phyloP scores from a whole-genome alignment of 2,797 vertebrate genomes.

The Clarias platycephalus region DNA sequence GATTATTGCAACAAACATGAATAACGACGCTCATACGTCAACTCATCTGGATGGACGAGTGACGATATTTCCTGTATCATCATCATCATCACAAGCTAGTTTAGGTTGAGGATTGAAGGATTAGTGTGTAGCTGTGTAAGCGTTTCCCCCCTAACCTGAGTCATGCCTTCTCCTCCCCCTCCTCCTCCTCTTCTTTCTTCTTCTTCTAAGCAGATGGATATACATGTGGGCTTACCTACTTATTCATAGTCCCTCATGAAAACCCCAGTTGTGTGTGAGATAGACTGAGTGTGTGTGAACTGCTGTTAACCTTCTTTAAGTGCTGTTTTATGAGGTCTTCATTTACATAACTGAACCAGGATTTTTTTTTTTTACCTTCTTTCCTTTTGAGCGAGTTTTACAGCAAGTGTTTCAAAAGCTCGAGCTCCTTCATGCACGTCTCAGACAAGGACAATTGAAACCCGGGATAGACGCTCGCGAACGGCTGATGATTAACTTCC shows the following conservation, averaged over 20 bases:
- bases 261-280: neutral
- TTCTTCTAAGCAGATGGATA: neutral
- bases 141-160: neutral
- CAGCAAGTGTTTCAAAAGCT: neutral
- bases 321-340: conserved; percentile 12
- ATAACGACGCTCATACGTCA: too few species aligned
- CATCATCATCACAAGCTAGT: neutral
- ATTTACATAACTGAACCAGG: conserved; percentile 37
- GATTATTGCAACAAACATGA: too few species aligned
- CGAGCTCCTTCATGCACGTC: neutral
- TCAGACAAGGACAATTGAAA: neutral
- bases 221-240: neutral
- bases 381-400: neutral
- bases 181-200: too few species aligned
- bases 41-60: too few species aligned
- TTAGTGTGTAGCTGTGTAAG: neutral
- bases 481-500: conserved; percentile 25
- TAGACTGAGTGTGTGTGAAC: too few species aligned
- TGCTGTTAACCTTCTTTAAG: conserved; percentile 14
- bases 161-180: neutral
- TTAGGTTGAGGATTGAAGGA: neutral
- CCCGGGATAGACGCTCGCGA: neutral
- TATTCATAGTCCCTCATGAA: neutral
- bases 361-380: neutral
- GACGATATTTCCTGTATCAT: too few species aligned